Percentiles rank a stretch among this genome's conserved stretches.
These are phyloP conservation scores for Entomobrya proxima DNA, from an alignment of 2,888 invertebrate genomes.

Conservation along the genomic window DNA sequence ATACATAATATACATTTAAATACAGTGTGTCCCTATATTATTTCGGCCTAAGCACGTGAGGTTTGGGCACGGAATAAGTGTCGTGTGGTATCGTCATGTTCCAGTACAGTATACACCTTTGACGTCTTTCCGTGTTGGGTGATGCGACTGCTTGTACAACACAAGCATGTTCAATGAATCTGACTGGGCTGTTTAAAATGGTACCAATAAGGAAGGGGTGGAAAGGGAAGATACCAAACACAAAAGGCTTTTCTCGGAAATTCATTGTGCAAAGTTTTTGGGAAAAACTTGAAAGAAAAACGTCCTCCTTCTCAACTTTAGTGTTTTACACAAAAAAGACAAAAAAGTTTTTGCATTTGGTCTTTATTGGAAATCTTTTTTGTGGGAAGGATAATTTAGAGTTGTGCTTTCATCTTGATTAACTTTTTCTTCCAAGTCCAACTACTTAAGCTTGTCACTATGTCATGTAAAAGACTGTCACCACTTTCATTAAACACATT, in stretches of 20 bases:
- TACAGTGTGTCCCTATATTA: background rate
- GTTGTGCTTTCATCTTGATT: constrained; percentile 31
- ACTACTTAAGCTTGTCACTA: constrained; percentile 33
- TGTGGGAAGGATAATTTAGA: background rate
- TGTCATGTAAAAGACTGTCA: constrained; percentile 36
- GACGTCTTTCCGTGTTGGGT: background rate
- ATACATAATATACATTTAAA: constrained; percentile 12
- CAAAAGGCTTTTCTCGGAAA: background rate
- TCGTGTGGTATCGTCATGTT: background rate
- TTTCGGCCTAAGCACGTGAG: background rate
- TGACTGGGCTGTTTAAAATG: constrained; percentile 12
- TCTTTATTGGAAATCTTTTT: constrained; percentile 18
- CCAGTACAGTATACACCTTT: constrained; percentile 10
- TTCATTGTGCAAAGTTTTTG: constrained; percentile 1
- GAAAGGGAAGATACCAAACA: constrained; percentile 6
- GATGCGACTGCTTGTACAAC: background rate
- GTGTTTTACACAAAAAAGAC: too few species aligned
- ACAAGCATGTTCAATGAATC: constrained; percentile 5
- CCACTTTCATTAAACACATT: background rate
- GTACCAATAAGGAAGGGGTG: constrained; percentile 24
- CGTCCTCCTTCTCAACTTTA: constrained; percentile 1
- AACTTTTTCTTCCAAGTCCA: constrained; percentile 41
- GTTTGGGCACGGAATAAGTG: background rate
- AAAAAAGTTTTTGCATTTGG: background rate
- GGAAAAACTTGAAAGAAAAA: constrained; percentile 17